These are phyloP conservation scores for Tor tambroides DNA, from an alignment of 2,113 vertebrate genomes.

Conservation along the genomic window DNA sequence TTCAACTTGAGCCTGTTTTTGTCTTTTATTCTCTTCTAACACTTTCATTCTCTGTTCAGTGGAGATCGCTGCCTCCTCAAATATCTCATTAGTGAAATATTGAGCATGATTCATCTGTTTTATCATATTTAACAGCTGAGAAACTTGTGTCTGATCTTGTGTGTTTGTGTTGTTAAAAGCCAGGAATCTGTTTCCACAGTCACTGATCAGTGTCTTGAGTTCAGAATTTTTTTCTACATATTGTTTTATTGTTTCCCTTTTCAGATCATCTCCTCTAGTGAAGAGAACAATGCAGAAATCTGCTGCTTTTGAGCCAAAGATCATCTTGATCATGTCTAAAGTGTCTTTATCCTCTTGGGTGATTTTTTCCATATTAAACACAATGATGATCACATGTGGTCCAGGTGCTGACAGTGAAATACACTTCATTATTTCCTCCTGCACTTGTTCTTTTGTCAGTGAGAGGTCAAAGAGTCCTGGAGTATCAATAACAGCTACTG, in stretches of 20 bases:
- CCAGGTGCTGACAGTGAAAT: slow-evolving; percentile 42
- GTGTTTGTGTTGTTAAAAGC: slow-evolving; percentile 32
- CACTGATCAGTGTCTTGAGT: slow-evolving; percentile 21
- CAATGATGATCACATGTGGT: slow-evolving; percentile 51
- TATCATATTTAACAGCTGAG: background rate
- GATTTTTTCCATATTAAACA: slow-evolving; percentile 15
- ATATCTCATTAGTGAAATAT: slow-evolving; percentile 43
- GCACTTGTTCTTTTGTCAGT: background rate
- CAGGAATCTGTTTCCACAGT: slow-evolving; percentile 30
- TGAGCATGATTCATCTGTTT: background rate
- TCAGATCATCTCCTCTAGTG: slow-evolving; percentile 18
- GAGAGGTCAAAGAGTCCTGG: background rate
- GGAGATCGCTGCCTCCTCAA: slow-evolving; percentile 13
- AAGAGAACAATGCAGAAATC: slow-evolving; percentile 32
- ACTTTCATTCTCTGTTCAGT: background rate
- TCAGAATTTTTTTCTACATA: background rate
- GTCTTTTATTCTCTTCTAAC: background rate
- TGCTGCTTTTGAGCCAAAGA: slow-evolving; percentile 35
- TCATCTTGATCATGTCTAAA: slow-evolving; percentile 17
- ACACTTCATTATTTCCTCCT: slow-evolving; percentile 15
- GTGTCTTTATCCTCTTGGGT: background rate
- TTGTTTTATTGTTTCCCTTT: background rate
- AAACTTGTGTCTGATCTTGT: background rate
- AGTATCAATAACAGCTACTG: slow-evolving; percentile 33
- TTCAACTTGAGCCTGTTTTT: slow-evolving; percentile 1